Conservation (phyloP, 2,888 invertebrate genomes). For the Apodemia zela region DNA sequence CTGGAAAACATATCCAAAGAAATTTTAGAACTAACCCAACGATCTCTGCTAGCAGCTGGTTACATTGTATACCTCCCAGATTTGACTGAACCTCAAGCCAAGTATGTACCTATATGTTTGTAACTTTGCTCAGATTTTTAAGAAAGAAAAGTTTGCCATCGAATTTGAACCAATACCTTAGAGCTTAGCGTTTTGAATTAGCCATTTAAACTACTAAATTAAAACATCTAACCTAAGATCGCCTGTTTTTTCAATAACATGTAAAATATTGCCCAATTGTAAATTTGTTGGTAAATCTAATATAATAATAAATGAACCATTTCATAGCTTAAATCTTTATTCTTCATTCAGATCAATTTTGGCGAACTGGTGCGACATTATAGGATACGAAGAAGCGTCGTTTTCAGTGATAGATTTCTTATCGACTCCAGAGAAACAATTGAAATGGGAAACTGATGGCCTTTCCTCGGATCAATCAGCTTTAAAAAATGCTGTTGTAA, state of each 20-base stretch:
- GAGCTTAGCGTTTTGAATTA: too few species aligned
- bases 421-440: constrained; percentile 80
- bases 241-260: too few species aligned
- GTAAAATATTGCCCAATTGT: too few species aligned
- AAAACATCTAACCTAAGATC: too few species aligned
- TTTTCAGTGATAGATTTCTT: constrained; percentile 68
- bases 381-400: constrained; percentile 55
- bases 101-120: constrained; percentile 42
- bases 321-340: not conserved
- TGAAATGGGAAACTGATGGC: constrained; percentile 93
- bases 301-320: too few species aligned
- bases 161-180: not conserved
- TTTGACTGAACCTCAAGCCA: constrained; percentile 85
- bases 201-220: too few species aligned
- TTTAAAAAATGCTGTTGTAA: constrained; percentile 89
- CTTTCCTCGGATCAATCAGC: constrained; percentile 89
- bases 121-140: not conserved
- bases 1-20: constrained; percentile 81
- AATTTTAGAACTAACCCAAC: constrained; percentile 81
- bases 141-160: not conserved
- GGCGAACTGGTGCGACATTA: constrained; percentile 70
- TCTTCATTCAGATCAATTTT: constrained; percentile 55
- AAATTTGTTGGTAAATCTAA: too few species aligned
- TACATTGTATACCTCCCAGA: constrained; percentile 88
- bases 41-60: constrained; percentile 87